Percentiles rank a stretch among this genome's conserved stretches.
These are phyloP conservation scores for Hydrotaea cyrtoneurina DNA, from an alignment of 2,888 invertebrate genomes.

Conservation along the genomic window DNA sequence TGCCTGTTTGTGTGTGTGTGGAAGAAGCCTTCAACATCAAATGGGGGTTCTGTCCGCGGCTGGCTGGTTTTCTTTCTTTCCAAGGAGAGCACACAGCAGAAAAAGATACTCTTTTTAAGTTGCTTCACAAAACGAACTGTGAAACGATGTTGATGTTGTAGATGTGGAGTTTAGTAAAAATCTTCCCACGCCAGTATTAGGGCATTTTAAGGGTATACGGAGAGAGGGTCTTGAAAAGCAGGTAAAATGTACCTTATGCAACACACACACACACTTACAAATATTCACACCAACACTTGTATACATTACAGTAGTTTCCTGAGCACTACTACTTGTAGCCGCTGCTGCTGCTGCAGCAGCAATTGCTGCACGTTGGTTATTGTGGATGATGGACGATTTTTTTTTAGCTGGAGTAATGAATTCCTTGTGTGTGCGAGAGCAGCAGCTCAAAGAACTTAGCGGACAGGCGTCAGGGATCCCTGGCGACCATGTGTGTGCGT, in stretches of 20 bases:
- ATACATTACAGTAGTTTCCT: slow-evolving; percentile 28
- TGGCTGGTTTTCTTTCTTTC: slow-evolving; percentile 16
- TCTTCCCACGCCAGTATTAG: slow-evolving; percentile 80
- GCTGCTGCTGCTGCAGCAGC: not conserved
- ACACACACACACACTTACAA: slow-evolving; percentile 8
- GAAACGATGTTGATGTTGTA: slow-evolving; percentile 37
- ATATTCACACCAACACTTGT: not conserved
- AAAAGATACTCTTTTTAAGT: slow-evolving; percentile 55
- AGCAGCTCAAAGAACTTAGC: not conserved
- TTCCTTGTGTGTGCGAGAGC: not conserved
- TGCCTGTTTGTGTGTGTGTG: no score
- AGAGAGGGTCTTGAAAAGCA: slow-evolving; percentile 65
- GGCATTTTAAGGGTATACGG: slow-evolving; percentile 65
- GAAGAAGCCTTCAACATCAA: not conserved
- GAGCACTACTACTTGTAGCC: slow-evolving; percentile 27
- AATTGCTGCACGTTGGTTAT: not conserved
- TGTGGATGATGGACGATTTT: not conserved
- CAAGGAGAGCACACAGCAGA: slow-evolving; percentile 48
- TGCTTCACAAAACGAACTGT: slow-evolving; percentile 23
- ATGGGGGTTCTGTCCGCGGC: slow-evolving; percentile 12
- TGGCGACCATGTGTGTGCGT: slow-evolving; percentile 7
- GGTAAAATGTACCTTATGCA: slow-evolving; percentile 55
- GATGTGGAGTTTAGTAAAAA: slow-evolving; percentile 72
- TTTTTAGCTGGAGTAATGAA: slow-evolving; percentile 12
- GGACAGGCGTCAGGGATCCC: not conserved